Percentiles rank a stretch among this genome's conserved stretches.
Conservation (phyloP, 2,888 invertebrate genomes). For the Neoascia interrupta region DNA sequence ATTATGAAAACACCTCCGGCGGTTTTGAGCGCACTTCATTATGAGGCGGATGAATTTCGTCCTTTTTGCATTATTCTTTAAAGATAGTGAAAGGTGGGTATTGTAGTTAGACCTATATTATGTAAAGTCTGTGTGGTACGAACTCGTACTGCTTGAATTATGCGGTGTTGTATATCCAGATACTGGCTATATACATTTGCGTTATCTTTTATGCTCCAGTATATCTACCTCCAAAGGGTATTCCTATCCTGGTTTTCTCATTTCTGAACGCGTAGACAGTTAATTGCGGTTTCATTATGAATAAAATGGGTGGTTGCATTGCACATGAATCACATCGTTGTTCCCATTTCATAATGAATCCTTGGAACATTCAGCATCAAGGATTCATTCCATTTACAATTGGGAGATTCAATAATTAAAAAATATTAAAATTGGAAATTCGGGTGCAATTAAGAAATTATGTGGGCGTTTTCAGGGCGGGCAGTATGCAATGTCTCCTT, state of each 20-base stretch:
- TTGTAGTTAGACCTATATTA: not conserved
- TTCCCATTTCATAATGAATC: constrained; percentile 39
- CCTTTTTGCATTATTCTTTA: constrained; percentile 10
- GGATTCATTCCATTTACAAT: not conserved
- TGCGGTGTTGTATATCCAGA: no score
- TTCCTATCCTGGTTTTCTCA: constrained; percentile 15
- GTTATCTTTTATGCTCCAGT: no score
- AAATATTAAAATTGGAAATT: constrained; percentile 29
- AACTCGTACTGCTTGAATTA: no score
- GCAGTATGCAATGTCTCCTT: not conserved
- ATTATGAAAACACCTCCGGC: constrained; percentile 61
- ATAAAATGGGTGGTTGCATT: constrained; percentile 46
- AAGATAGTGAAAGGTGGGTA: constrained; percentile 28
- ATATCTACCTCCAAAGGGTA: not conserved
- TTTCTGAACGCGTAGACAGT: constrained; percentile 40
- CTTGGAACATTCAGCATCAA: constrained; percentile 5
- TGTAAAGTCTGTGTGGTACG: no score
- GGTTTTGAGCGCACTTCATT: constrained; percentile 53
- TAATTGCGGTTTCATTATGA: constrained; percentile 62
- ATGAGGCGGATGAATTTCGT: constrained; percentile 59
- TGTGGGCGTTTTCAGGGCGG: constrained; percentile 48
- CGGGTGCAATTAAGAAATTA: constrained; percentile 55
- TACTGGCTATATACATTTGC: no score
- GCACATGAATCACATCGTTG: constrained; percentile 17
- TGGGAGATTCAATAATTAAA: constrained; percentile 31